Conservation (phyloP, 2,113 vertebrate species). For the Agapornis roseicollis region DNA sequence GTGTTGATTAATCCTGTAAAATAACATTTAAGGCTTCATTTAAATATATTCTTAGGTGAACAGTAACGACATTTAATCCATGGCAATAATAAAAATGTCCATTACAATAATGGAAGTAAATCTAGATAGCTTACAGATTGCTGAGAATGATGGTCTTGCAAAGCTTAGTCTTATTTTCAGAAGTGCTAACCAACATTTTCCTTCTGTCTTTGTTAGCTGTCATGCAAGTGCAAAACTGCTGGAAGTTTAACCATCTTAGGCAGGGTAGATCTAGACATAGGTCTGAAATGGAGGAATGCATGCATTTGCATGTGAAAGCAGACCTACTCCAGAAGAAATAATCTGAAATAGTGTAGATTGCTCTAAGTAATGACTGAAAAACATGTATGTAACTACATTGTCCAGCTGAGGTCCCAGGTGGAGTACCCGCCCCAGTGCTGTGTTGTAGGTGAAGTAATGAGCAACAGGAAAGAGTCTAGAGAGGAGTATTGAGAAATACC, state of each 20-base stretch:
- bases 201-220: not conserved
- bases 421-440: not conserved
- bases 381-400: not conserved
- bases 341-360: not conserved
- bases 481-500: not conserved
- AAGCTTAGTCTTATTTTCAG: not conserved
- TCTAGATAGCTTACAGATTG: not conserved
- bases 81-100: not conserved
- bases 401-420: not conserved
- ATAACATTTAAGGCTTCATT: not conserved
- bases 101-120: not conserved
- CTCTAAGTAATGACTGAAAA: not conserved
- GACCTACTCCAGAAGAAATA: not conserved
- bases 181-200: not conserved
- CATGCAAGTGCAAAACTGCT: not conserved
- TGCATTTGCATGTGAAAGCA: not conserved
- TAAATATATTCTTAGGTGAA: not conserved
- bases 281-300: not conserved
- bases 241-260: not conserved
- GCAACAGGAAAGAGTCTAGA: not conserved
- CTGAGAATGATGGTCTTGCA: not conserved
- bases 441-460: not conserved
- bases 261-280: not conserved
- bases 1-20: not conserved
- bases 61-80: not conserved